These are phyloP conservation scores for Echinometra lucunter DNA, from an alignment of 53 echinoderm and acorn worm species.

Conservation along the genomic window DNA sequence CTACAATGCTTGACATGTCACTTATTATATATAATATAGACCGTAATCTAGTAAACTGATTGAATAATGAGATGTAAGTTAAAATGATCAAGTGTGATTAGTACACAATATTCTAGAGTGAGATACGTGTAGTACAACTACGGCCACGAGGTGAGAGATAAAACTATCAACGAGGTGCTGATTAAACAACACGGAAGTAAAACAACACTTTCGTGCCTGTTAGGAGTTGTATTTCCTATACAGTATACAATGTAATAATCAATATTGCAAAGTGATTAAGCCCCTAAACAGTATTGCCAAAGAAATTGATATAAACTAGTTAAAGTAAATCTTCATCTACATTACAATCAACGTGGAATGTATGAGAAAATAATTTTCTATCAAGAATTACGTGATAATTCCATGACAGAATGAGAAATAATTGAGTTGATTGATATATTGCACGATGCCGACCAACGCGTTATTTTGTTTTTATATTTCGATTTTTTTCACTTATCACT, in stretches of 20 bases:
- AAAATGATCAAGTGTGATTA: not conserved
- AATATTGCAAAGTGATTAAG: too few species aligned
- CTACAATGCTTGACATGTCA: not conserved
- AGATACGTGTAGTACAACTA: too few species aligned
- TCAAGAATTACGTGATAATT: slow-evolving; percentile 23
- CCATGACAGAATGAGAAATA: slow-evolving; percentile 23
- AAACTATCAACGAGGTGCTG: too few species aligned
- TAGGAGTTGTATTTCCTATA: too few species aligned
- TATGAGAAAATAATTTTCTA: slow-evolving; percentile 48
- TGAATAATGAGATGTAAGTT: not conserved
- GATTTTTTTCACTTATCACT: slow-evolving; percentile 1
- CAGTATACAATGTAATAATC: too few species aligned
- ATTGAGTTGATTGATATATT: slow-evolving; percentile 61
- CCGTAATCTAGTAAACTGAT: not conserved
- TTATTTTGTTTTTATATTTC: not conserved
- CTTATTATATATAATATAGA: not conserved
- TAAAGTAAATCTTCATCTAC: not conserved
- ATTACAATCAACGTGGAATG: slow-evolving; percentile 66
- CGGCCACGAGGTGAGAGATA: too few species aligned
- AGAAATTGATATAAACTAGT: too few species aligned
- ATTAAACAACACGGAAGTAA: not conserved
- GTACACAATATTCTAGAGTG: not conserved
- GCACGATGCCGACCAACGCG: slow-evolving; percentile 54
- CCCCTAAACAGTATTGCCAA: too few species aligned
- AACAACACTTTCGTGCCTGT: too few species aligned